Base-by-base conservation (phyloP, 1,140 invertebrate genomes). In the Drosophila biarmipes region DNA sequence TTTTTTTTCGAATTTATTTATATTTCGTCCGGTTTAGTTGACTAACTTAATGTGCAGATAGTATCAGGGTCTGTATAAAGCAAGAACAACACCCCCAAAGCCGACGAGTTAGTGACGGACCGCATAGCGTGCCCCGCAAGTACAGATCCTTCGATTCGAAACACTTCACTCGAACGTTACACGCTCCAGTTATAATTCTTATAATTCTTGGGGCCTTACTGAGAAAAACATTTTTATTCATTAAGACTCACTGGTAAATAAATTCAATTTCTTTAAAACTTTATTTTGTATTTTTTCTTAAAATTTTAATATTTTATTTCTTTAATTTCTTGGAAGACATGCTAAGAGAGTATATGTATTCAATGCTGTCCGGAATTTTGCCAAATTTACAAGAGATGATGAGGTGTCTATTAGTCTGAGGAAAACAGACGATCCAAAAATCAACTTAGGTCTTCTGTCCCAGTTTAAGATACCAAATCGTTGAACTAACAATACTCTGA, bases 221-320 rank as follows among this genome's bases (percentile, higher is more conserved):
- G 24, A 27, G 5, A 3, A 27, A n/a, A n/a, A n/a, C n/a, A 27
- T 27, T 27, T 27, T 21, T 45, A 45, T 45, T 45, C 19, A 5
- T 21, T 21, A 45, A 45, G 42, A 45, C 42, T 27, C 42, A 45
- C 42, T 27, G 19, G 19, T 45, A 45, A 45, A 45, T 21, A 45
- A 45, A 45, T 45, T 45, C 10, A 21, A 45, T 45, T 45, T 21
- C 42, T 43, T 19, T 45, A 12, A 4, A 46, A 46, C 45, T 46
- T n/a, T 27, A 46, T 46, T 27, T 46, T 11, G n/a, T 40, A 17
- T n/a, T 40, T 46, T 46, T 46, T 46, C 21, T 46, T 27, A n/a
- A 46, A 46, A 46, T n/a, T 24, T 2, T 27, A 27, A 7, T 46
- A 4, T n/a, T 24, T 24, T 6, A 27, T 27, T 46, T n/a, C n/a